phyloP scores from a whole-genome alignment of 2,113 vertebrate genomes.

The Sterrhoptilus dennistouni region DNA sequence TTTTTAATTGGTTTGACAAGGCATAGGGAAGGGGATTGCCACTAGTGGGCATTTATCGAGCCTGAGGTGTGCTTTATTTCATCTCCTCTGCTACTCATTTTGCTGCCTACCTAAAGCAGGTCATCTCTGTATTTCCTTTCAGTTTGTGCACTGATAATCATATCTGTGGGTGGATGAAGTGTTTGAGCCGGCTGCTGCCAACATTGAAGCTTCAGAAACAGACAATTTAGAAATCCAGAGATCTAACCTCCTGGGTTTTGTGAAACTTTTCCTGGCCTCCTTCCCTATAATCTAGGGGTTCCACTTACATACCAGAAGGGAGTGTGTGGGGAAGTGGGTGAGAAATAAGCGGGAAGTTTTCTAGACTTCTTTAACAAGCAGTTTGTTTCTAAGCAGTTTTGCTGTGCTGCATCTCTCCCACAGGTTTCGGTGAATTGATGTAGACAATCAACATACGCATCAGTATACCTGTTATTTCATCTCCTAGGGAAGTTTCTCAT shows the following conservation, averaged over 20 bases:
- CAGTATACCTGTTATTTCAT: conserved; percentile 24
- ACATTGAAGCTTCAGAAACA: not conserved
- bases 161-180: not conserved
- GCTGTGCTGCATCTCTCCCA: not conserved
- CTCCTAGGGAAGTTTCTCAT: conserved; percentile 1
- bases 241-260: not conserved
- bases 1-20: not conserved
- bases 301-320: not conserved
- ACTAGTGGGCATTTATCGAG: not conserved
- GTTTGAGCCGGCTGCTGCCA: not conserved
- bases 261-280: not conserved
- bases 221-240: not conserved
- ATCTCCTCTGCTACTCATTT: not conserved
- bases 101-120: not conserved
- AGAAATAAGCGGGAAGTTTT: not conserved
- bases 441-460: conserved; percentile 20
- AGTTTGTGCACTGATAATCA: not conserved
- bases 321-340: not conserved
- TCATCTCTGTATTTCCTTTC: not conserved
- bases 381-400: conserved; percentile 34
- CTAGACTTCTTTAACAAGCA: not conserved
- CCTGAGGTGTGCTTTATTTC: not conserved
- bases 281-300: not conserved
- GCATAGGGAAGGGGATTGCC: not conserved
- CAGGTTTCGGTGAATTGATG: conserved; percentile 23